These are phyloP conservation scores for Pollachius pollachius DNA, from an alignment of 2,113 vertebrate species.

Conservation along the genomic window DNA sequence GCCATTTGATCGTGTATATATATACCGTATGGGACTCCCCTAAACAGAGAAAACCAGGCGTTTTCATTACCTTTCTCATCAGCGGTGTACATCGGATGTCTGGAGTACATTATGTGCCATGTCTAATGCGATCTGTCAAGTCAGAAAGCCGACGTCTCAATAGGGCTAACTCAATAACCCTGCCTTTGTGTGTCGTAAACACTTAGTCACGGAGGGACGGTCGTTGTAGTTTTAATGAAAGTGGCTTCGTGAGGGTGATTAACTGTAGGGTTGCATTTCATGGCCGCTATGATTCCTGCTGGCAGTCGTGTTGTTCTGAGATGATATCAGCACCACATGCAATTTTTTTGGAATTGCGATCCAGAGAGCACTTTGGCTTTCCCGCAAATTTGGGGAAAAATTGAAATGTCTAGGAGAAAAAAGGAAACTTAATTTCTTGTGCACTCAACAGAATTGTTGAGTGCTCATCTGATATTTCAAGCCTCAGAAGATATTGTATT, in stretches of 20 bases:
- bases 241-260: slow-evolving; percentile 8
- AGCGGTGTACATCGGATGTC: neutral
- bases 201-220: neutral
- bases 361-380: slow-evolving; percentile 52
- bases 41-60: slow-evolving; percentile 46
- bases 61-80: slow-evolving; percentile 41
- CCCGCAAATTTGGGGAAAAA: slow-evolving; percentile 37
- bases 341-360: slow-evolving; percentile 2
- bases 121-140: slow-evolving; percentile 17
- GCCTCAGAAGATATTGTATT: no score
- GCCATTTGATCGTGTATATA: slow-evolving; percentile 5
- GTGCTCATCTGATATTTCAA: no score
- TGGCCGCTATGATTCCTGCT: slow-evolving; percentile 4
- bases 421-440: neutral
- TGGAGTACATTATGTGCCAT: slow-evolving; percentile 12
- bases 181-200: neutral
- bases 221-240: neutral
- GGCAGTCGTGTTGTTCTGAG: slow-evolving; percentile 22
- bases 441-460: no score
- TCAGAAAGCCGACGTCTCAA: neutral
- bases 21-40: slow-evolving; percentile 25
- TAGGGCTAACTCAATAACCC: neutral
- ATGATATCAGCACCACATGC: slow-evolving; percentile 37
- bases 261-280: slow-evolving; percentile 12
- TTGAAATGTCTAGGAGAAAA: slow-evolving; percentile 27